phyloP scores from a whole-genome alignment of 2,797 vertebrate genomes.

The Mormyrops boulengeri region DNA sequence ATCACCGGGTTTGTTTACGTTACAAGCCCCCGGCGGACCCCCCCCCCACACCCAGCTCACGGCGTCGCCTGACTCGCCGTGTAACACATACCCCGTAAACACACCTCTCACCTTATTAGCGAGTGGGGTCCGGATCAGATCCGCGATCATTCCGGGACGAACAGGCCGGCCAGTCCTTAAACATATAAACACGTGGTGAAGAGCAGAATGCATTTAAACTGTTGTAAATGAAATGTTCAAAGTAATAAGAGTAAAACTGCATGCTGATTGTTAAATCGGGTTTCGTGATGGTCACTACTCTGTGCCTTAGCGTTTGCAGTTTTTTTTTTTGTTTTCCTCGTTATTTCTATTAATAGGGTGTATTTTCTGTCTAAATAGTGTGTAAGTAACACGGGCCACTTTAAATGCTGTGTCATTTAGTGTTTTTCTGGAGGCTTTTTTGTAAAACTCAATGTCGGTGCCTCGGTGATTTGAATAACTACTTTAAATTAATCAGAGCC shows the following conservation, averaged over 20 bases:
- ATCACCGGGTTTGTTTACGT: conserved; percentile 6
- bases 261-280: not conserved
- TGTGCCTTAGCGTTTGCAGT: not conserved
- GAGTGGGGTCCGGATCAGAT: not conserved
- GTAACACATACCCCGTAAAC: not conserved
- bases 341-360: too few relatives aligned
- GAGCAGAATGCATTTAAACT: not conserved
- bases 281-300: not conserved
- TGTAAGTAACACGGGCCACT: not conserved
- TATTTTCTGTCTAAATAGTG: not conserved
- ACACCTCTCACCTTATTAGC: not conserved
- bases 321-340: not conserved
- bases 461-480: not conserved
- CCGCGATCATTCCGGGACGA: not conserved
- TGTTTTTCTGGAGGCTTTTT: not conserved
- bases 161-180: not conserved
- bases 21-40: not conserved
- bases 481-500: not conserved
- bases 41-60: not conserved
- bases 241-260: not conserved
- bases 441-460: not conserved
- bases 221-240: not conserved
- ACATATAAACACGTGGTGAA: not conserved
- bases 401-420: not conserved
- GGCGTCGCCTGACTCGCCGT: not conserved